Percentiles rank a stretch among this genome's conserved stretches.
Evolutionary conservation across 2,797 vertebrate genomes (phyloP).

Genomic region (Myotis findleyi): DNA sequence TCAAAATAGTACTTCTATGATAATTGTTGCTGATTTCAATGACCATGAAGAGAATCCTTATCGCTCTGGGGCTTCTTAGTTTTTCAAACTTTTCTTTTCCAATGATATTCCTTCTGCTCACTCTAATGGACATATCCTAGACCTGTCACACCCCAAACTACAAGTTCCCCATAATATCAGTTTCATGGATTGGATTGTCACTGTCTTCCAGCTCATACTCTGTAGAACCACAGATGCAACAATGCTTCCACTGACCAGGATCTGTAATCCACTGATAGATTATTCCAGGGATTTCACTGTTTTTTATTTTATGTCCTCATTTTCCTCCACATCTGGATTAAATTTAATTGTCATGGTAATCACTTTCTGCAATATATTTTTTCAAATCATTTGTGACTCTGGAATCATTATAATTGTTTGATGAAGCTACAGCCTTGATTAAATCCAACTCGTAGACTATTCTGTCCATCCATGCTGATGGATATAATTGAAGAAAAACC

Average conservation of each 20-base stretch:
- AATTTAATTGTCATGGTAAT: neutral
- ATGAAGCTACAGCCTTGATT: neutral
- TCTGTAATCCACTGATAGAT: neutral
- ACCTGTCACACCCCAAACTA: neutral
- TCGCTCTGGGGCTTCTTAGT: neutral
- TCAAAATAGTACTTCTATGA: neutral
- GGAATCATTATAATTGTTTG: neutral
- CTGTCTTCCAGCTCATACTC: neutral
- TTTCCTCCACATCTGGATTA: neutral
- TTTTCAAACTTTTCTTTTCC: neutral
- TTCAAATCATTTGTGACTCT: neutral
- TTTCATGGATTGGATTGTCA: neutral
- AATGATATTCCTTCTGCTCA: neutral
- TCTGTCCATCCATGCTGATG: neutral
- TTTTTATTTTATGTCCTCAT: neutral
- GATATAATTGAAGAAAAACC: neutral
- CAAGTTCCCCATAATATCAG: neutral
- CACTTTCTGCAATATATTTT: neutral
- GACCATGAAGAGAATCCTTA: neutral
- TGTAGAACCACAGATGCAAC: neutral
- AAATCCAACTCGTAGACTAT: neutral
- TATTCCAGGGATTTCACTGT: neutral
- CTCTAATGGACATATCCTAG: neutral
- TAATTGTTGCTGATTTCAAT: neutral
- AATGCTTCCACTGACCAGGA: neutral